A percentile compares a stretch with the other conserved stretches of the same genome.
These are phyloP conservation scores for Selenia dentaria DNA, from an alignment of 2,888 invertebrate genomes.

Conservation along the genomic window DNA sequence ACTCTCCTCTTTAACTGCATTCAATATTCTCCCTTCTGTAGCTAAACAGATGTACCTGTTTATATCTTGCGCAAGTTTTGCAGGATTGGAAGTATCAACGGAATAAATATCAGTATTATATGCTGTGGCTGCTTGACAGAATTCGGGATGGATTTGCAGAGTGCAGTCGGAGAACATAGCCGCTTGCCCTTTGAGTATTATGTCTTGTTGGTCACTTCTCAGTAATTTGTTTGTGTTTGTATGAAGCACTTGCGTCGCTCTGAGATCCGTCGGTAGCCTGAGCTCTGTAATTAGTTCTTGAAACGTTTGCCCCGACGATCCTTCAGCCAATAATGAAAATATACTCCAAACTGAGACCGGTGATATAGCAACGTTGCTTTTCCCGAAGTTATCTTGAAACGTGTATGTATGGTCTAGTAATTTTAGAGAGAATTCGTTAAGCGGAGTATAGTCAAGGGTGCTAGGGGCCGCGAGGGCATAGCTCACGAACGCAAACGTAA, in stretches of 20 bases:
- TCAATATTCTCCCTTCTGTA: conserved; percentile 88
- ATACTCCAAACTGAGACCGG: conserved; percentile 75
- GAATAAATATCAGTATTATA: conserved; percentile 83
- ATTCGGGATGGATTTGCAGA: conserved; percentile 64
- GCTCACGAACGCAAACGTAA: conserved; percentile 47
- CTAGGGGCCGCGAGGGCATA: conserved; percentile 49
- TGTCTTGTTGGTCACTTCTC: conserved; percentile 54
- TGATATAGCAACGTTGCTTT: conserved; percentile 64
- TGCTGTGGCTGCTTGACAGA: conserved; percentile 62
- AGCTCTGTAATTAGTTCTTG: conserved; percentile 62
- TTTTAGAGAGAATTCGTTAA: conserved; percentile 67
- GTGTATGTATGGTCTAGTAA: conserved; percentile 67
- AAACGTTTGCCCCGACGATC: conserved; percentile 70
- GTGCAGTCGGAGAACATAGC: conserved; percentile 65
- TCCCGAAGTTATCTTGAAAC: conserved; percentile 66
- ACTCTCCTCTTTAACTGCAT: conserved; percentile 82
- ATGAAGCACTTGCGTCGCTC: conserved; percentile 64
- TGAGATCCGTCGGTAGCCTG: conserved; percentile 60
- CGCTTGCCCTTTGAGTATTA: conserved; percentile 58
- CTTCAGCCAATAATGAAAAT: conserved; percentile 71
- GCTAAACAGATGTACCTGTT: conserved; percentile 87
- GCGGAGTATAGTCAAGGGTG: conserved; percentile 51
- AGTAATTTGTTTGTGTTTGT: conserved; percentile 55
- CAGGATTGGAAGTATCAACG: conserved; percentile 81
- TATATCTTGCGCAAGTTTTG: conserved; percentile 81